These are phyloP conservation scores for Camponotus floridanus DNA, from an alignment of 1,140 invertebrate species.

Conservation along the genomic window DNA sequence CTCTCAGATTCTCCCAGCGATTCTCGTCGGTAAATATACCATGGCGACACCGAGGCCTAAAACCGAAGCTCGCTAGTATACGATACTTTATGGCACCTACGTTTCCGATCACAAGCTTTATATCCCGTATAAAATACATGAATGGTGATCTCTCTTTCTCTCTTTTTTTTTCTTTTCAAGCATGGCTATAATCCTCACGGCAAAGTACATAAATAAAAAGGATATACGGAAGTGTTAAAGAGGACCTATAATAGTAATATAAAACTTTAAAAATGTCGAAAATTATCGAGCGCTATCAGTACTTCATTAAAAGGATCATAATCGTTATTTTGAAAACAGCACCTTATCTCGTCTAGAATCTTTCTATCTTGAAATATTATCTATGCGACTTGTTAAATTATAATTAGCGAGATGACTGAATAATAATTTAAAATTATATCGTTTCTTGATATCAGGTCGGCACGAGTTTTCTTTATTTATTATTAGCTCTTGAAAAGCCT, in stretches of 20 bases:
- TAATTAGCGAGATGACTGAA: too few relatives aligned
- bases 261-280: conserved; percentile 2
- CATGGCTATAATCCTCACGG: background rate
- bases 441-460: too few relatives aligned
- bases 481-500: background rate
- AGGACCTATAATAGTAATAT: background rate
- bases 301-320: background rate
- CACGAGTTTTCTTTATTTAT: background rate
- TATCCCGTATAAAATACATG: background rate
- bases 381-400: background rate
- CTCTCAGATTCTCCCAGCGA: conserved; percentile 10
- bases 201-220: background rate
- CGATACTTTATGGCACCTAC: conserved; percentile 11
- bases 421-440: too few relatives aligned
- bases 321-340: background rate
- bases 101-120: background rate
- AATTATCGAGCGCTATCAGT: background rate
- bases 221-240: background rate
- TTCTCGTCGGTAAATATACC: conserved; percentile 13
- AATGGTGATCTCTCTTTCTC: background rate
- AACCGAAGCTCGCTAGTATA: background rate
- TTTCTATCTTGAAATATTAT: background rate
- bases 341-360: background rate
- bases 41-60: background rate
- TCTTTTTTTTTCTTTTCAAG: too few relatives aligned